Conservation (phyloP, 2,113 vertebrate species). For the Panurus biarmicus region DNA sequence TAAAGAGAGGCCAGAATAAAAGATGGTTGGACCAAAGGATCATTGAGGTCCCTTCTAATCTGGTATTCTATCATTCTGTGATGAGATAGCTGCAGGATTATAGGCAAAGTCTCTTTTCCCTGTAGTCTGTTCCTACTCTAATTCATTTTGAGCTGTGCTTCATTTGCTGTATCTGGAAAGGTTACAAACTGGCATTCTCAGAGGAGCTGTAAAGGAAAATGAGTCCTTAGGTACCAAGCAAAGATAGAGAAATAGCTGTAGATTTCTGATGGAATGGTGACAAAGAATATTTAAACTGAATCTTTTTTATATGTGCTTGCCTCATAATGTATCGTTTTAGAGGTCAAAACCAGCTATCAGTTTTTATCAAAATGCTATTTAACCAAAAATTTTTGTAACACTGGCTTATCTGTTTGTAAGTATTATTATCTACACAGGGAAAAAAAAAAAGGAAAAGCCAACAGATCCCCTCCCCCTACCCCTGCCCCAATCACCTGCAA, state of each 20-base stretch:
- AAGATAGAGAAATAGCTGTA: not conserved
- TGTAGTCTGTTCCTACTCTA: not conserved
- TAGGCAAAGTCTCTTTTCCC: not conserved
- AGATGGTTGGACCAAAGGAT: not conserved
- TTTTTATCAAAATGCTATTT: not conserved
- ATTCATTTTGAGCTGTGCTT: not conserved
- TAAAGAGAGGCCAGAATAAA: not conserved
- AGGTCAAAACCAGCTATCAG: not conserved
- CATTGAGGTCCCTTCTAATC: not conserved
- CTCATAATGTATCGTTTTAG: not conserved
- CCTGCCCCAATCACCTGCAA: not conserved
- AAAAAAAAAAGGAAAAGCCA: not conserved
- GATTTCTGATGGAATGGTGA: not conserved
- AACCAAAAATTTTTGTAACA: not conserved
- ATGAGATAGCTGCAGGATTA: not conserved
- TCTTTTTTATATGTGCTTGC: not conserved
- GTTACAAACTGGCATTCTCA: not conserved
- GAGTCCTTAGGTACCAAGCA: not conserved
- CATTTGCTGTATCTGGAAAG: not conserved
- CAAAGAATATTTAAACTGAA: not conserved
- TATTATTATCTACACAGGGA: not conserved
- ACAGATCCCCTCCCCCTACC: fast-evolving
- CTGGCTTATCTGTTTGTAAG: not conserved
- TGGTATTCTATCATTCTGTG: not conserved
- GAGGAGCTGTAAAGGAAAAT: not conserved